phyloP scores from a whole-genome alignment of 2,888 invertebrate genomes.

The Aporophyla lueneburgensis region DNA sequence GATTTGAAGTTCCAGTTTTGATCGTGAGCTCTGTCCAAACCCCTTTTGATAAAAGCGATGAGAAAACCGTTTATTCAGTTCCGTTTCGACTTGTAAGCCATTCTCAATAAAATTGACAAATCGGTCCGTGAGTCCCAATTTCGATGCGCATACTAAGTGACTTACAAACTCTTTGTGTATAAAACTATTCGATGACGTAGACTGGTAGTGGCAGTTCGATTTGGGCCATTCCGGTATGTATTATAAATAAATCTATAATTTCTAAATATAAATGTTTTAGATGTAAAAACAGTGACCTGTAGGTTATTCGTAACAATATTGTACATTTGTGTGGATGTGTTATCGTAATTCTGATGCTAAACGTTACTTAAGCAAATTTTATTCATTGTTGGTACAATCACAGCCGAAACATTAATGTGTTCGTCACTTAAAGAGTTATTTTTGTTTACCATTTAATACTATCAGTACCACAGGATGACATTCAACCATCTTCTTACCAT shows the following conservation, averaged over 20 bases:
- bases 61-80: neutral
- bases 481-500: neutral
- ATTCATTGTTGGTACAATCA: neutral
- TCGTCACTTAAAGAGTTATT: neutral
- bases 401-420: neutral
- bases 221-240: slow-evolving; percentile 1
- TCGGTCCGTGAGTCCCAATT: neutral
- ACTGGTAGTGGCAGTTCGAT: slow-evolving; percentile 13
- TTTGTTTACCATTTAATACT: neutral
- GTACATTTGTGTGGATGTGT: neutral
- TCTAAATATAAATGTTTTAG: neutral
- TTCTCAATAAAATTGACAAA: slow-evolving; percentile 7
- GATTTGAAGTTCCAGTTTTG: neutral
- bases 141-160: slow-evolving; percentile 35
- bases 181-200: slow-evolving; percentile 30
- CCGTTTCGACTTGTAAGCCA: neutral
- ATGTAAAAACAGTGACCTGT: neutral
- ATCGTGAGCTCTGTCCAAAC: neutral
- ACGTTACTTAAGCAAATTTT: neutral
- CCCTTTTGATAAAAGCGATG: neutral
- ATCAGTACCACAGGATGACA: neutral
- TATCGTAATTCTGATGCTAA: neutral
- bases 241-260: slow-evolving; percentile 38
- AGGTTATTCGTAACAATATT: neutral
- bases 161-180: slow-evolving; percentile 12